Evolutionary conservation across 2,888 invertebrate species (phyloP).

Genomic region (Acanthosepion pharaonis): DNA sequence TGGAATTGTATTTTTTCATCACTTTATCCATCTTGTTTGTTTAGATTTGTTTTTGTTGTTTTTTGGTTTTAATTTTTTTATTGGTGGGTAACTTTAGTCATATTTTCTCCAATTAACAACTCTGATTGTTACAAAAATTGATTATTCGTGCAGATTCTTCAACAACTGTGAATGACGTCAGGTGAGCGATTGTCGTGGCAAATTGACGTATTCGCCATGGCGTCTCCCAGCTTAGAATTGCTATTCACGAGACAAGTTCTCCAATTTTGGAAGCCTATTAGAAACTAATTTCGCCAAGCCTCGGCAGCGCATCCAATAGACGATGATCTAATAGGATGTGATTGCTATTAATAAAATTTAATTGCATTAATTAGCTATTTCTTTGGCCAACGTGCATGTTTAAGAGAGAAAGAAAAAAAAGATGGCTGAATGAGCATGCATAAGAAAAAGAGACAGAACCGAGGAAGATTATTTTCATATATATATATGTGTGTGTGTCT

Average conservation of each 20-base stretch:
- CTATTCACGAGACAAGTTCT: neutral
- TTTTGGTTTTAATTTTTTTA: neutral
- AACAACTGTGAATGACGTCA: neutral
- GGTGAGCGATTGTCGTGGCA: neutral
- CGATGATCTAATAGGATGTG: neutral
- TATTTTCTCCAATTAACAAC: neutral
- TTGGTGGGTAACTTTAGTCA: neutral
- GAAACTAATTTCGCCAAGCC: neutral
- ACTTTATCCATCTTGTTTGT: neutral
- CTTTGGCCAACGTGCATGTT: neutral
- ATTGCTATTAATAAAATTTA: neutral
- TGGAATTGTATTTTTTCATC: too few relatives aligned
- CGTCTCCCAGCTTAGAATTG: neutral
- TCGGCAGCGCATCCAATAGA: neutral
- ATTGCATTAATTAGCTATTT: slow-evolving; percentile 9
- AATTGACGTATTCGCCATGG: neutral
- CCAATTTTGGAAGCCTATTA: neutral
- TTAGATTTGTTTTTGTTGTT: neutral
- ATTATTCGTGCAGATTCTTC: neutral
- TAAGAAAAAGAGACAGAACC: neutral
- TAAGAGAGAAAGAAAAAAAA: neutral
- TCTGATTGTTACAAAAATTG: neutral
- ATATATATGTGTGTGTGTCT: too few relatives aligned
- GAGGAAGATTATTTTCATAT: too few relatives aligned
- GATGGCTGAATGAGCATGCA: neutral